Evolutionary conservation across 2,888 invertebrate species (phyloP).

Genomic region (Mystacides longicornis): DNA sequence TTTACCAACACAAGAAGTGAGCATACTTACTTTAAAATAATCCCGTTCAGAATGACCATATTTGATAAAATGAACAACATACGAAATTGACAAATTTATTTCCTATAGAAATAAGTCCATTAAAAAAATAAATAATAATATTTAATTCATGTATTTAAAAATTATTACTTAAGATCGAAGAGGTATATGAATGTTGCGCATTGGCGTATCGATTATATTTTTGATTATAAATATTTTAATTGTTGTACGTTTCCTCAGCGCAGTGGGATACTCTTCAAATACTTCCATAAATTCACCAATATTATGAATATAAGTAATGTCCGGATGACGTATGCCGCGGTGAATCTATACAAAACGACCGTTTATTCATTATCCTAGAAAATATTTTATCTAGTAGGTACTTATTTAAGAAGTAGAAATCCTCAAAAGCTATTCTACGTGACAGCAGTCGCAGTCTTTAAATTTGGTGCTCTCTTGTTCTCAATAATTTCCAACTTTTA

Average conservation of each 20-base stretch:
- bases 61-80: neutral
- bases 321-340: too few species aligned
- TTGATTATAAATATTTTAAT: conserved; percentile 1
- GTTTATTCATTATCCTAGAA: too few species aligned
- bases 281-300: neutral
- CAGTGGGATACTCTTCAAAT: neutral
- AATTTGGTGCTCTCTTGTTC: too few species aligned
- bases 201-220: neutral
- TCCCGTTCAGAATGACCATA: neutral
- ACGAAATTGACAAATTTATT: neutral
- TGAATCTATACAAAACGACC: too few species aligned
- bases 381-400: too few species aligned
- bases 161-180: neutral
- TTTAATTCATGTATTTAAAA: neutral
- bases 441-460: too few species aligned
- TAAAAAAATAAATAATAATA: neutral
- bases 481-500: too few species aligned
- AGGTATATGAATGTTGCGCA: neutral
- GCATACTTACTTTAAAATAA: too few species aligned
- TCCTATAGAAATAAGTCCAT: neutral
- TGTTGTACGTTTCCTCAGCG: conserved; percentile 1
- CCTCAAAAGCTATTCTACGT: too few species aligned
- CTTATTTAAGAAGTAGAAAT: too few species aligned
- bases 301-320: neutral
- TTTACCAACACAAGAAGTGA: too few species aligned